These are phyloP conservation scores for Cephalotes varians DNA, from an alignment of 2,888 invertebrate species.

Conservation along the genomic window DNA sequence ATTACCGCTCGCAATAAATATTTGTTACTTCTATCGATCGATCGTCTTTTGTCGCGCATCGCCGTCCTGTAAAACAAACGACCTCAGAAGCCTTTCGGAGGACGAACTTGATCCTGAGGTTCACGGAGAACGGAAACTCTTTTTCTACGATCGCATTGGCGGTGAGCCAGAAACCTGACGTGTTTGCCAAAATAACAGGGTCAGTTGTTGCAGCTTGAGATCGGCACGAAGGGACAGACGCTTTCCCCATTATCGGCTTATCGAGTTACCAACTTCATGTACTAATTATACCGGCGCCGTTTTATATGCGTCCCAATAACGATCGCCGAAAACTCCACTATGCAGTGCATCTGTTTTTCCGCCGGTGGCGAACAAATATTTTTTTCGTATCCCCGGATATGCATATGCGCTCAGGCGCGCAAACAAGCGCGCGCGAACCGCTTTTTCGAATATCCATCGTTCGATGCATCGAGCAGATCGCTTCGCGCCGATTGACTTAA, in stretches of 20 bases:
- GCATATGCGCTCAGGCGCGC: constrained; percentile 22
- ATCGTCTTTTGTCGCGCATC: constrained; percentile 21
- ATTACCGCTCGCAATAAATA: neutral
- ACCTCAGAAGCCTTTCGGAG: neutral
- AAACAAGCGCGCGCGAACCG: constrained; percentile 39
- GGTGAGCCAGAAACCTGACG: constrained; percentile 62
- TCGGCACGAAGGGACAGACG: constrained; percentile 42
- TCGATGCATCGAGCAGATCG: constrained; percentile 46
- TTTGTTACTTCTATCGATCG: constrained; percentile 5
- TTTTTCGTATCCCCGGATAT: constrained; percentile 32
- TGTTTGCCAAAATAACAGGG: constrained; percentile 74
- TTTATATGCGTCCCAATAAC: constrained; percentile 49
- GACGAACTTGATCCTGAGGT: constrained; percentile 42
- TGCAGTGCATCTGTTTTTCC: constrained; percentile 4
- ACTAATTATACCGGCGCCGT: constrained; percentile 67
- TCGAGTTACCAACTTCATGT: constrained; percentile 69
- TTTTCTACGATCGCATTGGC: constrained; percentile 61
- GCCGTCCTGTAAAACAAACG: constrained; percentile 4
- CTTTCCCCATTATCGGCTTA: constrained; percentile 72
- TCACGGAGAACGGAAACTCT: constrained; percentile 2
- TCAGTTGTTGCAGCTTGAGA: constrained; percentile 70
- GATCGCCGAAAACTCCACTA: constrained; percentile 20
- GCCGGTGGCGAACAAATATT: constrained; percentile 44
- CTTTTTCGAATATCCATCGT: constrained; percentile 47
- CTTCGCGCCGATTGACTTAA: constrained; percentile 52